Percentiles rank a stretch among this genome's conserved stretches.
Conservation (phyloP, 1,140 invertebrate genomes). For the Hylaeus volcanicus region DNA sequence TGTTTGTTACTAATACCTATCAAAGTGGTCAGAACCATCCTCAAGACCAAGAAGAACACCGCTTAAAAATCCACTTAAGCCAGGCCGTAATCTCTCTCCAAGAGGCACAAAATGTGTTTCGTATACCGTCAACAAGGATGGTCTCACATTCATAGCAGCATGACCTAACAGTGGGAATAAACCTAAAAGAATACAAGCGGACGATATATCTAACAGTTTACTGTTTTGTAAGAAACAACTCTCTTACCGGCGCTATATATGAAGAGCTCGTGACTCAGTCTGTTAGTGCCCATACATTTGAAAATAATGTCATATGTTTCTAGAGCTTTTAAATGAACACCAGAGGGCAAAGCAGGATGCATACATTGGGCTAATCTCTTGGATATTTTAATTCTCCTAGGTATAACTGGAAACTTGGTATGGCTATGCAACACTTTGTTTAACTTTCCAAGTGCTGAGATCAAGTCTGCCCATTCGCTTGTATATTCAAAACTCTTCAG, state of each 20-base stretch:
- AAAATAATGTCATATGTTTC: slow-evolving; percentile 98
- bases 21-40: slow-evolving; percentile 94
- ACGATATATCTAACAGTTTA: slow-evolving; percentile 14
- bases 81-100: slow-evolving; percentile 89
- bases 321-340: slow-evolving; percentile 95
- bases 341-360: slow-evolving; percentile 94
- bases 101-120: slow-evolving; percentile 96
- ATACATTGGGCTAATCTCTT: slow-evolving; percentile 97
- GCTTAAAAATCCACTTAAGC: slow-evolving; percentile 92
- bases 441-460: slow-evolving; percentile 94
- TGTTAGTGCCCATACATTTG: slow-evolving; percentile 92
- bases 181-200: slow-evolving; percentile 80
- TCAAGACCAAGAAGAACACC: slow-evolving; percentile 93
- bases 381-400: slow-evolving; percentile 93
- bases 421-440: slow-evolving; percentile 92
- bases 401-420: slow-evolving; percentile 94
- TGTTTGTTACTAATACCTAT: slow-evolving; percentile 81
- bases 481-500: slow-evolving; percentile 96
- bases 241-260: slow-evolving; percentile 89
- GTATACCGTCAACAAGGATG: slow-evolving; percentile 91
- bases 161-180: slow-evolving; percentile 94
- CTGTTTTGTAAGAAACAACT: slow-evolving; percentile 3
- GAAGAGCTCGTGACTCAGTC: slow-evolving; percentile 91
- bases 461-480: slow-evolving; percentile 97
- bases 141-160: slow-evolving; percentile 95